Base-by-base conservation (phyloP, 1,140 invertebrate genomes). In the Leptopilina boulardi region DNA sequence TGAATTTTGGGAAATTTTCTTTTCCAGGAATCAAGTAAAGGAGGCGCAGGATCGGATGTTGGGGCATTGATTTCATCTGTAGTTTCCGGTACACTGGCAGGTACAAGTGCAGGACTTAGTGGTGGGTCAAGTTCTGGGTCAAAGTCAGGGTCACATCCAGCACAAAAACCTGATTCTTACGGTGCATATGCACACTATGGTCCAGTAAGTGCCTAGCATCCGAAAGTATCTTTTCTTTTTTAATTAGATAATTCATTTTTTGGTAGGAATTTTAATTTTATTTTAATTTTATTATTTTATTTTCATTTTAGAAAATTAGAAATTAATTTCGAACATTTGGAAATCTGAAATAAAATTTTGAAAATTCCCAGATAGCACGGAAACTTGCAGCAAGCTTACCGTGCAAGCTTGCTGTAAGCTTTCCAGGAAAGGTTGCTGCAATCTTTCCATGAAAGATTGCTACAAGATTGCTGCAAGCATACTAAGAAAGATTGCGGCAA, bases 71-170 rank as follows among this genome's bases (percentile, higher is more conserved):
- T 91, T n/a, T 83, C 85, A 10, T 83, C 87, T 0, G 74, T 91
- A 15, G 76, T 91, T 10, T 82, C 87, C 13, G 90, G 90, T 18
- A 73, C 87, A 0, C 73, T 89, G 6, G 83, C 89, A 11, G 90
- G 90, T 0, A 80, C 87, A 0, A 91, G 89, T 54, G 85, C 87
- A 4, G 89, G 89, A 13, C 79, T 88, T 2, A 90, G 87, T 66
- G 86, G 83, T 9, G 76, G 78, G 8, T 83, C 82, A 0, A 80
- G 75, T 44, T 75, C 73, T 11, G 41, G 56, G 47, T n/a, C 47
- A 38, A 9, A 9, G 8, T 9, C n/a, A 66, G 6, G 0, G 4
- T 1, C 15, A 66, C 13, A n/a, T n/a, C 34, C 8, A 5, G 26
- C 26, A 59, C 3, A 51, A 41, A 15, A 19, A 66, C 5, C 51